A percentile compares a stretch with the other conserved stretches of the same genome.
These are phyloP conservation scores for Amphiprion percula DNA, from an alignment of 2,113 vertebrate genomes.

Conservation along the genomic window DNA sequence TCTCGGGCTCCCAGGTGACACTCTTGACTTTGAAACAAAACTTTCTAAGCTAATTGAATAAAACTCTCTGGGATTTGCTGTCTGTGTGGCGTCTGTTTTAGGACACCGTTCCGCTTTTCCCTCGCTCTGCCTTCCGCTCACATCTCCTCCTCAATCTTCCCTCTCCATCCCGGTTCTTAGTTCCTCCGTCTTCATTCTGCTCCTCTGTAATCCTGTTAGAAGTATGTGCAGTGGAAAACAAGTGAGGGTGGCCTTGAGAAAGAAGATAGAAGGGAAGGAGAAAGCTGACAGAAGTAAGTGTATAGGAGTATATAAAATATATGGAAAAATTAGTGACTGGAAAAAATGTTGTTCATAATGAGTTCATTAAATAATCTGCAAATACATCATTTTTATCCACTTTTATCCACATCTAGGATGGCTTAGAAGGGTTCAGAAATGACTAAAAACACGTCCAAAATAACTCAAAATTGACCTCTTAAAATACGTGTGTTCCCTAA, in stretches of 20 bases:
- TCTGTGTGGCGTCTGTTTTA: conserved; percentile 41
- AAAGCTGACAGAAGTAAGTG: neutral
- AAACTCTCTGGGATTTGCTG: conserved; percentile 52
- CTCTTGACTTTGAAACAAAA: conserved; percentile 75
- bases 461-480: no score
- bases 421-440: no score
- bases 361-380: neutral
- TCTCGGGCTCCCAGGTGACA: conserved; percentile 61
- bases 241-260: neutral
- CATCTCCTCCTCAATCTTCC: conserved; percentile 22
- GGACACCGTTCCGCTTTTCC: conserved; percentile 29
- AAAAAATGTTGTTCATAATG: no score
- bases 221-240: neutral
- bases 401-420: no score
- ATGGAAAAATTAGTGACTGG: no score
- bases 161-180: conserved; percentile 6
- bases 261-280: neutral
- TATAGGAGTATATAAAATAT: no score
- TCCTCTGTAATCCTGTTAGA: conserved; percentile 40
- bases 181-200: conserved; percentile 38
- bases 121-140: neutral
- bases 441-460: no score
- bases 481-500: no score
- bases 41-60: conserved; percentile 73
- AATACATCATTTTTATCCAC: neutral